Evolutionary conservation across 2,113 vertebrate species (phyloP), one percentile per base, ranked within the genome.

Genomic region (Chauna torquata): DNA sequence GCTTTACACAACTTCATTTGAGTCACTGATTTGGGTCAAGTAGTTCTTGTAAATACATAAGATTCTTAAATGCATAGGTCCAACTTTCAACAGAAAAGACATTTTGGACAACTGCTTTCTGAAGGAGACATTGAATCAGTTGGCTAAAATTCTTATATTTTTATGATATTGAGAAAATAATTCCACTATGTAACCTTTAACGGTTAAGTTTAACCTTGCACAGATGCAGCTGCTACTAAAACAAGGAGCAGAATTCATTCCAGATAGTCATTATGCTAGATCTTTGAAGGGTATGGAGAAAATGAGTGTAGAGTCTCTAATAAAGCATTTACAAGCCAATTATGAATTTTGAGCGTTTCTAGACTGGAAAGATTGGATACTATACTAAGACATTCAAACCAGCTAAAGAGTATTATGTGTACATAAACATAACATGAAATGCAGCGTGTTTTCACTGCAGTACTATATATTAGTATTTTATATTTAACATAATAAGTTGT

Each of bases 271-370:
- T 93, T 94, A 91, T 58, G 57, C 40, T 57, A 85, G 52, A 85
- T 58, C 82, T 96, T 96, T 95, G 92, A 95, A 96, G 82, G 55
- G 50, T 87, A 55, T 0, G 1, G 34, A 97, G 91, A 89, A 94
- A 97, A 95, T 92, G 71, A 88, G 42, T 11, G 0, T 49, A 88
- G 80, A 89, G 55, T 65, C 92, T 88, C 91, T 86, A 96, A 90
- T 94, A 97, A 97, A 96, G 62, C 11, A 3, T 94, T 95, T 96
- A 96, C 57, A 72, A 92, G 78, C 42, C 89, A 95, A 86, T 96
- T 90, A 96, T 88, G 38, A 92, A 90, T 76, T 93, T 90, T 85
- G 62, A 57, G 54, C n/a, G 71, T 92, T 97, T 96, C 78, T 80
- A 59, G 38, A 74, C 68, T 88, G 45, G 59, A 86, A 95, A 80